Conservation (phyloP, 2,113 vertebrate genomes). For the Stomatorhinus ivindoensis region DNA sequence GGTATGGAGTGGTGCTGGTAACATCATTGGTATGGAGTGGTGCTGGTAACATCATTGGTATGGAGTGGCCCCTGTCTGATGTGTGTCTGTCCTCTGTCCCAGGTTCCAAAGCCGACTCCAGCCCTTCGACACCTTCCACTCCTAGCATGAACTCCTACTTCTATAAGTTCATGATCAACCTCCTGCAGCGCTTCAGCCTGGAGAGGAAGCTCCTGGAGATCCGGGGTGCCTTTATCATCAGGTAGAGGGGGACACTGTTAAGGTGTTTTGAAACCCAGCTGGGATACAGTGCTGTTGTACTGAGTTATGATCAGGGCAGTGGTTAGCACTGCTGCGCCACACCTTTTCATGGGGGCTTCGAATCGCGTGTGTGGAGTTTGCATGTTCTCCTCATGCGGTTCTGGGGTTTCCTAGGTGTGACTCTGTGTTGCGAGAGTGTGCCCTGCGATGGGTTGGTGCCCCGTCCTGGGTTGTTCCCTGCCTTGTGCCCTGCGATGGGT, state of each 20-base stretch:
- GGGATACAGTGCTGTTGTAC: neutral
- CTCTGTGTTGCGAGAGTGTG: neutral
- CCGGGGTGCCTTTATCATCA: conserved; percentile 92
- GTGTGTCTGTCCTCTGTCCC: conserved; percentile 4
- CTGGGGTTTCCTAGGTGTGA: neutral
- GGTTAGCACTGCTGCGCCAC: neutral
- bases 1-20: neutral
- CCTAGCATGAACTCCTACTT: conserved; percentile 99
- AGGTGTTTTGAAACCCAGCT: neutral
- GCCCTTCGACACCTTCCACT: conserved; percentile 87
- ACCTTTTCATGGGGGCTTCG: neutral
- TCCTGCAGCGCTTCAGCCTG: conserved; percentile 86
- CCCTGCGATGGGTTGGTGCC: neutral
- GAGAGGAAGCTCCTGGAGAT: conserved; percentile 87
- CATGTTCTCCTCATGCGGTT: neutral
- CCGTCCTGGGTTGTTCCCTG: neutral
- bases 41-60: neutral
- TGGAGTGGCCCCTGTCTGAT: neutral
- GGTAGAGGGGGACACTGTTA: conserved; percentile 44
- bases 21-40: neutral
- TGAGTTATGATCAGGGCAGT: neutral
- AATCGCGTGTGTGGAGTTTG: neutral
- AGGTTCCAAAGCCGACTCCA: conserved; percentile 74
- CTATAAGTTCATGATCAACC: conserved; percentile 98
- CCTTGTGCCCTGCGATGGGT: neutral